A percentile compares a stretch with the other conserved stretches of the same genome.
These are phyloP conservation scores for Helleia helle DNA, from an alignment of 2,888 invertebrate genomes.

Conservation along the genomic window DNA sequence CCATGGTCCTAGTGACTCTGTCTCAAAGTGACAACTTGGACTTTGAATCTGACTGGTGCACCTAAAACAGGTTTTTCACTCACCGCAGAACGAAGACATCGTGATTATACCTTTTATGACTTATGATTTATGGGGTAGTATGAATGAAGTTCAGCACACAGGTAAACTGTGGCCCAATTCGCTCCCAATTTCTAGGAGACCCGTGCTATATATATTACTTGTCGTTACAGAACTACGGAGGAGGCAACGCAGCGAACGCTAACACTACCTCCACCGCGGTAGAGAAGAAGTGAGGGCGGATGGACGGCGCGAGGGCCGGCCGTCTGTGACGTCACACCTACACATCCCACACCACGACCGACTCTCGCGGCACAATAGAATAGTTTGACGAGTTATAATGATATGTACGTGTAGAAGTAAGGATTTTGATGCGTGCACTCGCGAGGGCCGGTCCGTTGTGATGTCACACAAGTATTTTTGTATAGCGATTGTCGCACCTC, in stretches of 20 bases:
- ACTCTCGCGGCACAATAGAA: not conserved
- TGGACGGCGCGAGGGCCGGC: not conserved
- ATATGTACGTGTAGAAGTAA: not conserved
- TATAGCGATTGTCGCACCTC: conserved; percentile 1
- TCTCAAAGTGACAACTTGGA: no score
- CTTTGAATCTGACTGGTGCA: no score
- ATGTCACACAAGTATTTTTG: conserved; percentile 1
- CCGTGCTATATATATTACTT: not conserved
- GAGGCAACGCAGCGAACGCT: conserved; percentile 28
- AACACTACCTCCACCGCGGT: conserved; percentile 27
- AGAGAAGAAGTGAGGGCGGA: conserved; percentile 46
- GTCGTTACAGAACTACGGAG: conserved; percentile 43
- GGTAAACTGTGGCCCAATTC: no score
- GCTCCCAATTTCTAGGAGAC: no score
- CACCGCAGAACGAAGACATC: no score
- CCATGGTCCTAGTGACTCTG: no score
- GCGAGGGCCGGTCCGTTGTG: not conserved
- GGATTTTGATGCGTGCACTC: not conserved
- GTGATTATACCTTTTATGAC: no score
- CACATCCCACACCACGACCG: not conserved
- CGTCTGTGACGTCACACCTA: conserved; percentile 10
- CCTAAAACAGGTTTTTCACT: no score
- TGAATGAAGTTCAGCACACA: no score
- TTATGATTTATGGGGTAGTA: no score
- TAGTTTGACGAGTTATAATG: not conserved